These are phyloP conservation scores for Steinernema carpocapsae DNA, from an alignment of 2,888 invertebrate genomes.

Conservation along the genomic window DNA sequence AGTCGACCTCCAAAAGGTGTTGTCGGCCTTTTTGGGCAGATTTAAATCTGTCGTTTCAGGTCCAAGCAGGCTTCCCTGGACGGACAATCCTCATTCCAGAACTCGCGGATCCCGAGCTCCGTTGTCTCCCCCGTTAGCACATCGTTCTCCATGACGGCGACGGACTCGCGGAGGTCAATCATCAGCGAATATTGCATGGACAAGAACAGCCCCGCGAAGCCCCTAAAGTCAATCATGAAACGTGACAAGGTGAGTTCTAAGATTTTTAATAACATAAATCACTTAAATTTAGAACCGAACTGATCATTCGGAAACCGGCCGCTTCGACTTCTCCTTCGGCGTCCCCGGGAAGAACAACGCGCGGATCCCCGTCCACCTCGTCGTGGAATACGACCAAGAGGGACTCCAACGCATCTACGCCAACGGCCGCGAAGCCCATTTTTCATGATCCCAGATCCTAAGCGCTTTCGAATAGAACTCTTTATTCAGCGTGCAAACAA, in stretches of 20 bases:
- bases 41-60: too few species aligned
- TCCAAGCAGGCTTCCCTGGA: too few species aligned
- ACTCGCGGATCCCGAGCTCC: not conserved
- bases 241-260: not conserved
- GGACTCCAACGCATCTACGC: not conserved
- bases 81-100: not conserved
- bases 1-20: not conserved
- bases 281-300: not conserved
- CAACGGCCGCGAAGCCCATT: not conserved
- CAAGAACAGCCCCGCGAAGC: too few species aligned
- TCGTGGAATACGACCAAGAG: not conserved
- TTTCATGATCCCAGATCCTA: too few species aligned
- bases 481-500: not conserved
- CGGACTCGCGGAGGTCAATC: too few species aligned
- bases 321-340: not conserved
- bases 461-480: not conserved
- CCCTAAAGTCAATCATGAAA: too few species aligned
- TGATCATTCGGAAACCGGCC: not conserved
- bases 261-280: not conserved
- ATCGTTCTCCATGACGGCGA: not conserved
- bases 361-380: not conserved
- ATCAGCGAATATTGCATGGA: too few species aligned
- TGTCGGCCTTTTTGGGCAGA: not conserved
- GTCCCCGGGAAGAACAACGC: not conserved
- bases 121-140: not conserved